Evolutionary conservation across 2,113 vertebrate species (phyloP).

Genomic region (Bos taurus): ARS-UCD2.0 NC_037347.1:7309001-7309500

Average conservation of each 20-base stretch:
- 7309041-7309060: neutral
- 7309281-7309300: conserved; percentile 14
- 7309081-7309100: neutral
- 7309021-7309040: neutral
- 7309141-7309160: neutral
- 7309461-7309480: neutral
- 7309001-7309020: neutral
- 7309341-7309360: conserved; percentile 12
- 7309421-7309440: neutral
- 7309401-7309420: neutral
- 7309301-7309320: neutral
- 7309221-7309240: neutral
- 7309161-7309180: neutral
- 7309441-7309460: neutral
- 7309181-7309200: neutral
- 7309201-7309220: neutral
- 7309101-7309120: neutral
- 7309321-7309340: conserved; percentile 13
- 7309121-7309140: neutral
- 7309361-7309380: neutral
- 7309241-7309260: neutral
- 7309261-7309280: neutral
- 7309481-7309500: neutral
- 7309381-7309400: neutral
- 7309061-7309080: neutral